Evolutionary conservation across 2,888 invertebrate genomes (phyloP), one percentile per base, ranked within the genome.

Genomic region (Heliconius charithonia): DNA sequence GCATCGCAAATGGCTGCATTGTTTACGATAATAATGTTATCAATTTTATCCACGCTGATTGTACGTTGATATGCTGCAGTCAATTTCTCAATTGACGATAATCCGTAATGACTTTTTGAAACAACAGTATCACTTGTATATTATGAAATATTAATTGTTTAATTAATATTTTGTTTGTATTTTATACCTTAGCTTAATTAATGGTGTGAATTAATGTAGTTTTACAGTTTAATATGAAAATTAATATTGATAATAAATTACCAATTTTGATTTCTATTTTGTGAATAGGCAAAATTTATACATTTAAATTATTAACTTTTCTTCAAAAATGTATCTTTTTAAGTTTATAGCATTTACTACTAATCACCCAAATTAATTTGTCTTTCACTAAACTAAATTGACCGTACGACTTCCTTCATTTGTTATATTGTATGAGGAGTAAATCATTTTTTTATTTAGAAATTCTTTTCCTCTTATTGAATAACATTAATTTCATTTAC

Each of bases 401-500:
- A 67, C 67, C 41, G 29, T 27, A 41, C 12, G 3, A 16, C 16
- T 27, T 6, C 27, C 1, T 56, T 71, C 6, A 71, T 13, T 71
- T 1, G 7, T 70, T 70, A 4, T 16, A 27, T 27, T 45, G 13
- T 45, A 45, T 16, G 22, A 12, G 59, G n/a, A 62, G 22, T 56
- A 56, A 70, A 4, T n/a, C 13, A 56, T 13, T 7, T 72, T 32
- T n/a, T 32, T 22, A n/a, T 32, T 56, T 32, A 6, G n/a, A 29
- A 32, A 56, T n/a, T 59, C 29, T 29, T n/a, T 6, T 22, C 12
- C 10, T 59, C 22, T 32, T n/a, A 59, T 32, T 12, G 2, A 71
- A 56, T 29, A 72, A 56, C 32, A 32, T 72, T 72, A 56, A 56
- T 72, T 56, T 56, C 19, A 56, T 83, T 87, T 84, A 86, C 85